Evolutionary conservation across 1,140 invertebrate genomes (phyloP), one percentile per base, ranked within the genome.

Genomic region (Tenebrio molitor): DNA sequence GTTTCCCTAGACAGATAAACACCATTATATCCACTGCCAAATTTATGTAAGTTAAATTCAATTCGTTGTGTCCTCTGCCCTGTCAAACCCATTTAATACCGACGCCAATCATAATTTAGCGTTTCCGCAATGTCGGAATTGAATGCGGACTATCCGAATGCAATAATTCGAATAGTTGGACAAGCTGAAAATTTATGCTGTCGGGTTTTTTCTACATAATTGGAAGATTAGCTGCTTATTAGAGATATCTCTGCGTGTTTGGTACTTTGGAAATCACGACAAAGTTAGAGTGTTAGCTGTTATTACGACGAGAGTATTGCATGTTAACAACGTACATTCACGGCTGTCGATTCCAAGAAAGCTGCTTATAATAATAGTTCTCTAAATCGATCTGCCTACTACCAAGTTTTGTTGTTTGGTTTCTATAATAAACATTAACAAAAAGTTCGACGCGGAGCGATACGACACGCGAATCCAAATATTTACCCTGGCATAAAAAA

Each of bases 381-480:
- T 50, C 65, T 23, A 66, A 66, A 68, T 68, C 65, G 65, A 68
- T 68, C 41, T 68, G 17, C 25, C 39, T 50, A 33, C 25, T 68
- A 23, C 25, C 16, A 29, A 66, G 12, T 23, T 42, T 41, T 44
- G 63, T 46, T 67, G 39, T 67, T 68, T 33, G 41, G 65, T 50
- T 68, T 68, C 65, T 68, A 50, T 68, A 33, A 68, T 68, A 68
- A 68, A 68, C 65, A 68, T 68, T 33, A 46, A 68, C 39, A 68
- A 67, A 25, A 68, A 42, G 29, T 46, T 46, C 65, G 29, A 46
- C 50, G 17, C n/a, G 50, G 50, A 12, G 50, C 50, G 12, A 25
- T 29, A 58, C 23, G 21, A 58, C 50, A 58, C 50, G 50, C 50
- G 50, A 58, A 58, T 33, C 50, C 50, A 29, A 29, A 58, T 58